These are phyloP conservation scores for Ichneumoninae sp. DNA, from an alignment of 2,888 invertebrate species.

Conservation along the genomic window DNA sequence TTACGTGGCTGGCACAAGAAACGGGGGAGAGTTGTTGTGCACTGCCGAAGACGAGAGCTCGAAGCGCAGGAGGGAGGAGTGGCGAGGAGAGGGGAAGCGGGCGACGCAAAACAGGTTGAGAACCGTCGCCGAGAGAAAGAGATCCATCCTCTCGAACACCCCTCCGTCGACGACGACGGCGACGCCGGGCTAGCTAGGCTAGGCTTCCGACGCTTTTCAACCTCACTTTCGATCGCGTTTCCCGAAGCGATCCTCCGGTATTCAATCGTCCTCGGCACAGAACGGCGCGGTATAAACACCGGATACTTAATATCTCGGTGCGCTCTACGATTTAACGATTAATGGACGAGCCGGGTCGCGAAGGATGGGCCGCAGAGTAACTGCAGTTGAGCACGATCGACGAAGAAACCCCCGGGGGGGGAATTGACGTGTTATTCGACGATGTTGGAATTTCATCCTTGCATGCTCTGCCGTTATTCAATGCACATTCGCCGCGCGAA, in stretches of 20 bases:
- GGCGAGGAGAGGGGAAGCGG: background rate
- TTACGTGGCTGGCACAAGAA: conserved; percentile 32
- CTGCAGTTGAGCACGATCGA: conserved; percentile 11
- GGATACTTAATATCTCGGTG: conserved; percentile 13
- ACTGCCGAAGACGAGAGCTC: conserved; percentile 24
- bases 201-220: background rate
- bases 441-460: conserved; percentile 1
- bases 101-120: conserved; percentile 42
- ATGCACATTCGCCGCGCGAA: conserved; percentile 12
- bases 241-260: conserved; percentile 4
- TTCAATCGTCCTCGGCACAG: conserved; percentile 15
- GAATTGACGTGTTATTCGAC: conserved; percentile 23
- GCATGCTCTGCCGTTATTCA: conserved; percentile 1
- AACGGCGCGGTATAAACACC: background rate
- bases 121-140: conserved; percentile 31
- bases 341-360: conserved; percentile 1
- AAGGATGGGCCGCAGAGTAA: conserved; percentile 14
- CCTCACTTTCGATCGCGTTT: conserved; percentile 43
- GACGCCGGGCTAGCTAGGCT: background rate
- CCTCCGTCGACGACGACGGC: conserved; percentile 3
- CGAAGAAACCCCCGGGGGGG: background rate
- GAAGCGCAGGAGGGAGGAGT: background rate
- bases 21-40: conserved; percentile 22
- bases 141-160: conserved; percentile 17
- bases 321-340: conserved; percentile 13